A percentile compares a stretch with the other conserved stretches of the same genome.
phyloP scores from a whole-genome alignment of 2,113 vertebrate genomes.

The Hemiprocne comata region DNA sequence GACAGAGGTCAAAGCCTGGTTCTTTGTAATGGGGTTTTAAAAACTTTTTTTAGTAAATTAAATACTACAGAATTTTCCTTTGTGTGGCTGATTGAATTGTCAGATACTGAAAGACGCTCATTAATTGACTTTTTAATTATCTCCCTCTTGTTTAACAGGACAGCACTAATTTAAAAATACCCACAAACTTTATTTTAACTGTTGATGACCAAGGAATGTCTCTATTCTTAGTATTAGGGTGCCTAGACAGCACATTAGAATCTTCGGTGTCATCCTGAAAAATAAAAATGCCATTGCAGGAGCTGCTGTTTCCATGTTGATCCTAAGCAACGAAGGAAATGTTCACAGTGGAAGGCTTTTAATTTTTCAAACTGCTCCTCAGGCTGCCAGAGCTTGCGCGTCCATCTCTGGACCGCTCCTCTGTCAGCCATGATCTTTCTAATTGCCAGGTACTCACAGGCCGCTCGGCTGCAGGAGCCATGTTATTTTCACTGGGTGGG shows the following conservation, averaged over 20 bases:
- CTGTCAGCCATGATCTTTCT: constrained; percentile 73
- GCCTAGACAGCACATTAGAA: not conserved
- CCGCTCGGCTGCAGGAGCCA: constrained; percentile 80
- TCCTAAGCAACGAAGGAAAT: constrained; percentile 28
- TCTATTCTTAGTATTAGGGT: not conserved
- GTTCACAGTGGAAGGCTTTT: constrained; percentile 2
- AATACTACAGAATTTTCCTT: constrained; percentile 32
- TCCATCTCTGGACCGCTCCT: constrained; percentile 57
- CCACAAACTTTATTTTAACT: not conserved
- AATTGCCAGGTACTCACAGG: constrained; percentile 78
- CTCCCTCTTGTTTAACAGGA: constrained; percentile 9
- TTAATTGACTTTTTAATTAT: constrained; percentile 41
- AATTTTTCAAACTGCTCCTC: constrained; percentile 3
- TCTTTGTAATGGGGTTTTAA: constrained; percentile 26
- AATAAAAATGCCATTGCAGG: not conserved
- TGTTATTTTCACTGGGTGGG: constrained; percentile 91
- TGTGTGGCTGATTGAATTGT: constrained; percentile 50
- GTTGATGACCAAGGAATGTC: not conserved
- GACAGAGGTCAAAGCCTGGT: constrained; percentile 76
- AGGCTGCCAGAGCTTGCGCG: constrained; percentile 11
- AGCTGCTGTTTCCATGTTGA: not conserved
- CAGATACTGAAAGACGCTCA: not conserved
- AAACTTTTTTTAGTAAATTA: constrained; percentile 29
- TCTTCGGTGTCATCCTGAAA: too few relatives aligned
- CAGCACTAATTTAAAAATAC: not conserved